Evolutionary conservation across 2,888 invertebrate species (phyloP), one percentile per base, ranked within the genome.

Genomic region (Busseola fusca): DNA sequence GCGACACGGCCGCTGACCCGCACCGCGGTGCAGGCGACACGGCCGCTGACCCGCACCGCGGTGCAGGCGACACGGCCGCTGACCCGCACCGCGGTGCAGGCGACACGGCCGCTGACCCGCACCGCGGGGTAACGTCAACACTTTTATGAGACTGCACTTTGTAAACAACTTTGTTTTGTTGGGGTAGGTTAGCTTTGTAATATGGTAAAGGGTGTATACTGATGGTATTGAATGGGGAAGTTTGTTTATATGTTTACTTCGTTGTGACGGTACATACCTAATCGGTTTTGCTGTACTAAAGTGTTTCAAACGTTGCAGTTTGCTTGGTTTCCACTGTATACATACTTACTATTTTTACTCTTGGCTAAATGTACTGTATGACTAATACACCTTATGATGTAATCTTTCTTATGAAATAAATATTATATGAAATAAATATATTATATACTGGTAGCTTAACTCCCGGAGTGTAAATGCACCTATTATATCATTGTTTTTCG

Each of bases 21-120:
- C n/a, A n/a, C n/a, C n/a, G n/a, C n/a, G n/a, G n/a, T n/a, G n/a
- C n/a, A n/a, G n/a, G n/a, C n/a, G n/a, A n/a, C n/a, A n/a, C n/a
- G n/a, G n/a, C n/a, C n/a, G n/a, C n/a, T n/a, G n/a, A n/a, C n/a
- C n/a, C n/a, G n/a, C n/a, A n/a, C n/a, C 34, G 34, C 34, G 34
- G 34, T 3, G 34, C 34, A 2, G 34, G 34, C 34, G 34, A n/a
- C n/a, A n/a, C n/a, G n/a, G n/a, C n/a, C n/a, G n/a, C n/a, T n/a
- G n/a, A n/a, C n/a, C n/a, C n/a, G n/a, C 18, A 21, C 16, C 18
- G 16, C 40, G 65, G 21, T 42, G 16, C 40, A 5, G 30, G 3
- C 42, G 50, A 12, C 50, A 3, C 52, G 72, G 72, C 2, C 73
- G 42, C 12, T 57, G 73, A 63, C 63, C 72, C 50, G 58, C 42